A percentile compares a stretch with the other conserved stretches of the same genome.
These are phyloP conservation scores for Calameuta pallipes DNA, from an alignment of 2,888 invertebrate species.

Conservation along the genomic window DNA sequence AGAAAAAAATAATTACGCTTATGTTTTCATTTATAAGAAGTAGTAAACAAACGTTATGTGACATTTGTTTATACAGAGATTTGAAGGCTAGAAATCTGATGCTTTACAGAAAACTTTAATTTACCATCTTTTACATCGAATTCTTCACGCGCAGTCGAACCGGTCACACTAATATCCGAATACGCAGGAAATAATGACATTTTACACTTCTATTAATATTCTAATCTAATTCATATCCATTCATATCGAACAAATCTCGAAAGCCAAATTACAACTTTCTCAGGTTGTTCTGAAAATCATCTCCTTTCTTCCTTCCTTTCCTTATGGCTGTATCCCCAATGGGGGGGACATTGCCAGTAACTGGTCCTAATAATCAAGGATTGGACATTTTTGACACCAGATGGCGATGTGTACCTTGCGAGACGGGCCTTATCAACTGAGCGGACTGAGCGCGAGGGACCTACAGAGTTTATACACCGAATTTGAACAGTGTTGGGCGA, in stretches of 20 bases:
- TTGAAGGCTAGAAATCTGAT: not conserved
- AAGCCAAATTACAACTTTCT: not conserved
- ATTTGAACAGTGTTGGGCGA: too few relatives aligned
- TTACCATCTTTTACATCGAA: not conserved
- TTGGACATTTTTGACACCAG: too few relatives aligned
- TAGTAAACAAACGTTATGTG: not conserved
- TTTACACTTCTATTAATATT: constrained; percentile 9
- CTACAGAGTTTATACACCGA: too few relatives aligned
- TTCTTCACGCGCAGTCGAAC: not conserved
- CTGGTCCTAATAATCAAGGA: too few relatives aligned
- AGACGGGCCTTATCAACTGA: too few relatives aligned
- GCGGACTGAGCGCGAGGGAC: too few relatives aligned
- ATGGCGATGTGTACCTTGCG: too few relatives aligned
- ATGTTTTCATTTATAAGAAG: too few relatives aligned
- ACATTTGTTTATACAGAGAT: not conserved
- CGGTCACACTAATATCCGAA: constrained; percentile 29
- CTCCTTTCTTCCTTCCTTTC: not conserved
- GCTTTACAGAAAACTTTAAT: not conserved
- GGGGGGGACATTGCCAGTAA: too few relatives aligned
- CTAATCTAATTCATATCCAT: not conserved
- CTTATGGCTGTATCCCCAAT: too few relatives aligned
- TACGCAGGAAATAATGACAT: constrained; percentile 69
- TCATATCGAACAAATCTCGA: not conserved
- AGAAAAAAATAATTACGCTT: too few relatives aligned
- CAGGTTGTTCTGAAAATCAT: not conserved